A percentile compares a stretch with the other conserved stretches of the same genome.
Conservation (phyloP, 2,797 vertebrate genomes). For the Xiphorhynchus erythropygius region DNA sequence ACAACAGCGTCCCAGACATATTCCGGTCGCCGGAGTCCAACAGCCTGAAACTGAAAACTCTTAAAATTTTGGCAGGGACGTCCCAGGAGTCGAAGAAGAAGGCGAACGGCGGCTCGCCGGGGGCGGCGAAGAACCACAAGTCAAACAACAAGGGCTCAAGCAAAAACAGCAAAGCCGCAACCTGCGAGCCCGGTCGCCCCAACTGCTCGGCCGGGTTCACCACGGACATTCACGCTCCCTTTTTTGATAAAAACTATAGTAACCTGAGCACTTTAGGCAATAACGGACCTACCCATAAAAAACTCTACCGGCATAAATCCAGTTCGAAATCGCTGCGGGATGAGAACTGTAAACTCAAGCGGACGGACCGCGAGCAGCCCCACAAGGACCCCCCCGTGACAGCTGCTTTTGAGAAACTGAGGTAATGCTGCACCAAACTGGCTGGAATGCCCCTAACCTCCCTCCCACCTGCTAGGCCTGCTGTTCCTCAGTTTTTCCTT, state of each 20-base stretch:
- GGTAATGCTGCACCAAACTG: constrained; percentile 98
- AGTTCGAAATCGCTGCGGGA: constrained; percentile 95
- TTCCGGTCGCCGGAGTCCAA: constrained; percentile 93
- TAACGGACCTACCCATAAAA: constrained; percentile 97
- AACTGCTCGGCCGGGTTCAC: constrained; percentile 88
- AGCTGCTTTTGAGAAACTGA: constrained; percentile 99
- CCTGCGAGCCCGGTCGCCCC: constrained; percentile 84
- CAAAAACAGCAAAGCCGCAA: constrained; percentile 88
- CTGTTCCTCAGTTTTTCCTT: constrained; percentile 83
- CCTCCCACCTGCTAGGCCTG: constrained; percentile 85
- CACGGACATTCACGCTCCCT: constrained; percentile 76
- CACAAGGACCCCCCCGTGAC: constrained; percentile 95
- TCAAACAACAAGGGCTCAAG: constrained; percentile 85
- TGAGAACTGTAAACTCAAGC: constrained; percentile 96
- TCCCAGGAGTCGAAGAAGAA: constrained; percentile 96
- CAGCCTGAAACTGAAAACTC: constrained; percentile 97
- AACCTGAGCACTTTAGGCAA: constrained; percentile 92
- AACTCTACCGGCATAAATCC: constrained; percentile 99
- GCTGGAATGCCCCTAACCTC: constrained; percentile 88
- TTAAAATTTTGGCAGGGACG: constrained; percentile 96
- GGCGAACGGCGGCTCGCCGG: constrained; percentile 78
- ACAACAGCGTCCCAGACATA: constrained; percentile 83
- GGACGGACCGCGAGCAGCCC: constrained; percentile 89
- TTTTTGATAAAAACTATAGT: constrained; percentile 94
- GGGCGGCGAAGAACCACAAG: constrained; percentile 87